Base-by-base conservation (phyloP, 1,140 invertebrate genomes). In the Coenobita brevimanus region DNA sequence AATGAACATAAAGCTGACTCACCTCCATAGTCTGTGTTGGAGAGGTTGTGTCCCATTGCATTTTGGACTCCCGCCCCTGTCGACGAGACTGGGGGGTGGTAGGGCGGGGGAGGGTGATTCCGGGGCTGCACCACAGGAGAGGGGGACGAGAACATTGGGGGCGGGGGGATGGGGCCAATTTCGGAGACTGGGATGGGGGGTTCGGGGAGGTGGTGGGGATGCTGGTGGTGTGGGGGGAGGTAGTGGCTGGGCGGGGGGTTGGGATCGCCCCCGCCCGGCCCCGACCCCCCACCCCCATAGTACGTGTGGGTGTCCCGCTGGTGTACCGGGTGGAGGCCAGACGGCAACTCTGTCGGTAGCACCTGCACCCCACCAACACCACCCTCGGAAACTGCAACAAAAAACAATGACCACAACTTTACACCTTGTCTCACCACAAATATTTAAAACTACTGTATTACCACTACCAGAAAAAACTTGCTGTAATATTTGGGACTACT, bases 111-210 rank as follows among this genome's bases (percentile, higher is more conserved):
- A 83, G 92, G 93, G 88, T 94, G 93, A 82, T 93, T 92, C 83
- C 84, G 60, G 1, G 94, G 94, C 75, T 94, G 91, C 91, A 95
- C 92, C 89, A 96, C 95, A 67, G 97, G 96, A 93, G 96, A 96
- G 41, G 96, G 96, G 82, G 96, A 97, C 92, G 96, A 97, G 94
- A 98, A 98, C 97, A 98, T 98, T 82, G 97, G 97, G 81, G 97
- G 97, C 89, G 97, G 97, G 91, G 97, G 97, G 92, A 98, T 98
- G 64, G 97, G 97, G 50, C 97, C 97, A 92, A 98, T 98, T 92
- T 98, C 97, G 82, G 96, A 97, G 21, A 98, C 93, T 15, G 96
- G 96, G 91, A 98, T 97, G 89, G 97, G 97, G 73, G 97, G 97
- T 92, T 98, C 97, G 76, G 97, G 97, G 91, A 97, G 94, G 92